Conservation (phyloP, 2,888 invertebrate genomes). For the Thumatha senex region DNA sequence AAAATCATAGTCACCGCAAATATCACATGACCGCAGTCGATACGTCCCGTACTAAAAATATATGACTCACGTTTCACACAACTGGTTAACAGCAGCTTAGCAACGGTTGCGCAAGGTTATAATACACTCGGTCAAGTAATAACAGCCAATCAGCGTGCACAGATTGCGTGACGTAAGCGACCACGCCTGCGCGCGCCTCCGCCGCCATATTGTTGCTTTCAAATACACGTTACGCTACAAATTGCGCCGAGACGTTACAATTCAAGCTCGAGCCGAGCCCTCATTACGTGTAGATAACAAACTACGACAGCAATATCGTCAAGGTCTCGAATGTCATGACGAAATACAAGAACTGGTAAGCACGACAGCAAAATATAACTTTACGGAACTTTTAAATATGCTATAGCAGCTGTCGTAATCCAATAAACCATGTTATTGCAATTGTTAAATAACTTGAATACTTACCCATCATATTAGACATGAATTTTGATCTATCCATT, state of each 20-base stretch:
- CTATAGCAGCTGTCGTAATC: neutral
- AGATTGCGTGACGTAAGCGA: constrained; percentile 72
- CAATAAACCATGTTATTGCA: constrained; percentile 8
- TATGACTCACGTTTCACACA: constrained; percentile 56
- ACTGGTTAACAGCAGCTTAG: constrained; percentile 66
- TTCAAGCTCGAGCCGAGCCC: constrained; percentile 32
- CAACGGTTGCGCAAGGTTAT: constrained; percentile 81
- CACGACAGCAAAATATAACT: constrained; percentile 31
- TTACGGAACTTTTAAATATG: neutral
- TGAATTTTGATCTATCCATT: constrained; percentile 95
- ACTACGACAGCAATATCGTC: constrained; percentile 29
- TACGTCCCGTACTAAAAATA: constrained; percentile 55
- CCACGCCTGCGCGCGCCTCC: constrained; percentile 83
- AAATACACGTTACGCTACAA: constrained; percentile 50
- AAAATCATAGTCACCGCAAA: constrained; percentile 32
- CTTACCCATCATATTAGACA: constrained; percentile 95
- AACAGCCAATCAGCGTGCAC: constrained; percentile 60
- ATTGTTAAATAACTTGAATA: constrained; percentile 13
- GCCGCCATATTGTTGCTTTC: constrained; percentile 65
- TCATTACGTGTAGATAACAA: constrained; percentile 35
- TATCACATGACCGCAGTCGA: constrained; percentile 31
- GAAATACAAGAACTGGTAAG: constrained; percentile 47
- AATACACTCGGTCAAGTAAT: constrained; percentile 53
- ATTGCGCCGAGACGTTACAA: constrained; percentile 45
- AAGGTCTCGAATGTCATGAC: constrained; percentile 28